Evolutionary conservation across 2,888 invertebrate species (phyloP), one percentile per base, ranked within the genome.

Genomic region (Aromia moschata): DNA sequence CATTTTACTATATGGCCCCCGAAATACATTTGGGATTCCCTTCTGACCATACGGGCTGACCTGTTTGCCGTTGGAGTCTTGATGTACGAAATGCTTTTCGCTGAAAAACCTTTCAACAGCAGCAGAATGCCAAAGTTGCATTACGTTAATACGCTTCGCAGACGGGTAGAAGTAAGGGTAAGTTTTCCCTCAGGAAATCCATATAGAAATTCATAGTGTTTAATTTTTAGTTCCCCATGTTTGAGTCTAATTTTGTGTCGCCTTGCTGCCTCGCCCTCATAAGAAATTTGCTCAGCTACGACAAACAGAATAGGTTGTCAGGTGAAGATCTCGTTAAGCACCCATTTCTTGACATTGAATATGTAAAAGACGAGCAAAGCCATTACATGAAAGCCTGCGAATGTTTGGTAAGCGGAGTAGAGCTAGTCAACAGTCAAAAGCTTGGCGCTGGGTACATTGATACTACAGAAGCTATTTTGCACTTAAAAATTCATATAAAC

Each of bases 1-100:
- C 67, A 4, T 62, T 61, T 54, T 54, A 54, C 18, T 69, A 65
- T 51, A 67, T 69, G 69, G 67, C 69, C 1, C 69, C 69, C 10
- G 69, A 69, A 60, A 33, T 67, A n/a, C 61, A 58, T 54, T 43
- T 67, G n/a, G 51, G 52, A 11, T 52, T 59, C 11, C 60, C 62
- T 15, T 60, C 52, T 44, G 69, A 69, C 52, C 12, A 36, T 20
- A 51, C 56, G 9, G n/a, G 51, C 60, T 51, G 69, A 69, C 49
- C 43, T 69, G 1, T 69, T 58, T 49, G 67, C 69, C n/a, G 60
- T 60, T 10, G 69, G 69, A 10, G 47, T 69, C n/a, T 36, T 69
- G 5, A 67, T 69, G 65, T 67, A 67, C 18, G 52, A 58, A 40
- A 44, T 65, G 44, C 51, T 67, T 15, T 67, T 57, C 54, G 43